A percentile compares a stretch with the other conserved stretches of the same genome.
Evolutionary conservation across 2,888 invertebrate species (phyloP).

Genomic region (Gasteruption jaculator): DNA sequence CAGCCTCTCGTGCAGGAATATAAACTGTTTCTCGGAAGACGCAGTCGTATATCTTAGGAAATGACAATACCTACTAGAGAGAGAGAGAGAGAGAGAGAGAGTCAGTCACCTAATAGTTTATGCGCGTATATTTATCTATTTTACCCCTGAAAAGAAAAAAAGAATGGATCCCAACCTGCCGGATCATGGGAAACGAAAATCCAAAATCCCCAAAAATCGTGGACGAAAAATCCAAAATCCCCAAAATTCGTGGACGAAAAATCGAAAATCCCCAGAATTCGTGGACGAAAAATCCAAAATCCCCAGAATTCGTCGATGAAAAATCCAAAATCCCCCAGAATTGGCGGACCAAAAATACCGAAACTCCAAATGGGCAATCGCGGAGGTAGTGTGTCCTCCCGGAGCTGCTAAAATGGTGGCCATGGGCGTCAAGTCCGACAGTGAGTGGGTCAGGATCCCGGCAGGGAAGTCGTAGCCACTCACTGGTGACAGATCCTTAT

Average conservation of each 20-base stretch:
- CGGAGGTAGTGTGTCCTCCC: not conserved
- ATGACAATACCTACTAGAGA: slow-evolving; percentile 42
- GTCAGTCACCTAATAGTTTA: slow-evolving; percentile 48
- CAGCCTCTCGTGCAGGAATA: too few relatives aligned
- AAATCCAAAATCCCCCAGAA: too few relatives aligned
- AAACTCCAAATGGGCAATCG: not conserved
- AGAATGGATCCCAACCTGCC: too few relatives aligned
- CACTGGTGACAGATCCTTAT: slow-evolving; percentile 45
- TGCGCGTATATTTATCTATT: too few relatives aligned
- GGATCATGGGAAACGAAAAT: too few relatives aligned
- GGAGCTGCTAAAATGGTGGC: slow-evolving; percentile 2
- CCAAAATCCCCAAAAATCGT: too few relatives aligned
- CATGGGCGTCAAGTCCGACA: slow-evolving; percentile 17
- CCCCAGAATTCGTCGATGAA: too few relatives aligned
- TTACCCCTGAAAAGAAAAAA: slow-evolving; percentile 4
- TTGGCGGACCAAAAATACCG: slow-evolving; percentile 2
- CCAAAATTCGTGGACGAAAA: too few relatives aligned
- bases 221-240: too few relatives aligned
- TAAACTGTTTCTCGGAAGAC: slow-evolving; percentile 49
- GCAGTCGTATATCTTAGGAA: slow-evolving; percentile 48
- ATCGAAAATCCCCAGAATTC: too few relatives aligned
- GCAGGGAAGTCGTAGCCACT: slow-evolving; percentile 37
- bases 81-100: too few relatives aligned
- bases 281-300: too few relatives aligned
- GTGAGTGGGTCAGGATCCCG: slow-evolving; percentile 35